phyloP scores from a whole-genome alignment of 2,888 invertebrate genomes.

The Xestia xanthographa region DNA sequence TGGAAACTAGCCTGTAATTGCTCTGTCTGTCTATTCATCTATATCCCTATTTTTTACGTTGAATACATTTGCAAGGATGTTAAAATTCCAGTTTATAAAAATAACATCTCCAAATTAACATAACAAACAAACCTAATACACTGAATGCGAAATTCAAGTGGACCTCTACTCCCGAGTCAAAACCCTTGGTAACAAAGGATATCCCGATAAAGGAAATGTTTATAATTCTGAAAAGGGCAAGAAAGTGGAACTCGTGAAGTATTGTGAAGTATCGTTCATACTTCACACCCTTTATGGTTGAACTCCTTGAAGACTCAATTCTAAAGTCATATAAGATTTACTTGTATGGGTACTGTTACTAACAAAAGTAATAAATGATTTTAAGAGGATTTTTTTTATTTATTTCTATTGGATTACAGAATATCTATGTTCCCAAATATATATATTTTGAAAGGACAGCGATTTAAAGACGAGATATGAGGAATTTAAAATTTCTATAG shows the following conservation, averaged over 20 bases:
- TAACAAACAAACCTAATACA: constrained; percentile 16
- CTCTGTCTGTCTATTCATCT: no score
- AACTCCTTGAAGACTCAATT: constrained; percentile 21
- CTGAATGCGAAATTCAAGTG: constrained; percentile 16
- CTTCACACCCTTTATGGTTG: constrained; percentile 23
- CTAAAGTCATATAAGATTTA: constrained; percentile 10
- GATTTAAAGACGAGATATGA: no score
- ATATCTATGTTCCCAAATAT: no score
- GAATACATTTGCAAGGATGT: not conserved
- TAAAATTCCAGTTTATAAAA: not conserved
- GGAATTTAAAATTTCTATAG: no score
- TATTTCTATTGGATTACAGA: no score
- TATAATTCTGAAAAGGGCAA: constrained; percentile 33
- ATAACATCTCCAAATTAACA: not conserved
- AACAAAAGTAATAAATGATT: not conserved
- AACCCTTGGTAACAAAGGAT: constrained; percentile 12
- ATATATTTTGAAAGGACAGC: no score
- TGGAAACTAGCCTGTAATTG: no score
- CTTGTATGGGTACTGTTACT: not conserved
- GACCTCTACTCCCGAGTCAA: not conserved
- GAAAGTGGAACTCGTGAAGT: constrained; percentile 27
- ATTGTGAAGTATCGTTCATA: constrained; percentile 35
- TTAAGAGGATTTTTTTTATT: no score
- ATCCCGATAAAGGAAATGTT: constrained; percentile 38
- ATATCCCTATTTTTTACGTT: no score